Conservation (phyloP, 2,113 vertebrate species). For the Pelvicachromis taeniatus region DNA sequence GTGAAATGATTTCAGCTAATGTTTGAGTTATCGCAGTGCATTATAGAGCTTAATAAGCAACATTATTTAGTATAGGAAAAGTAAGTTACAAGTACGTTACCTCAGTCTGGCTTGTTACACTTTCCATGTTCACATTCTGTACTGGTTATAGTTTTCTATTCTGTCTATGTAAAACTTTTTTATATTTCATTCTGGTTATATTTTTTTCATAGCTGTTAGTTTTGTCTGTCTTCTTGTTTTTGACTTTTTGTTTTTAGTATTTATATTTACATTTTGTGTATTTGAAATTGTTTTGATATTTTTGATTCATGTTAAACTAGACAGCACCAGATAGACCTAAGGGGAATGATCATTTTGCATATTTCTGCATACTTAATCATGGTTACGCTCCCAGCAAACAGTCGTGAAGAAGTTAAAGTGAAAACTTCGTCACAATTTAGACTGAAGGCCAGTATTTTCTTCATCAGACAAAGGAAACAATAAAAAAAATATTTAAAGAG, state of each 20-base stretch:
- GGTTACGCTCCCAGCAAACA: background rate
- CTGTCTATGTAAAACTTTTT: background rate
- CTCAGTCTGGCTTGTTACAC: background rate
- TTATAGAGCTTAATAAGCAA: background rate
- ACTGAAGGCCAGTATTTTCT: background rate
- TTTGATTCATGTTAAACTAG: background rate
- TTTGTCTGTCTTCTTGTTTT: background rate
- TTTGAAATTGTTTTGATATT: background rate
- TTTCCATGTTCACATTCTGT: background rate
- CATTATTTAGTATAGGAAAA: background rate
- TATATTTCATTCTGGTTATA: background rate
- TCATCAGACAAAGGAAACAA: background rate
- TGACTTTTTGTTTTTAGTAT: background rate
- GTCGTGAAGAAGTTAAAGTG: background rate
- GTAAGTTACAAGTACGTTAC: background rate
- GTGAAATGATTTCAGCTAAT: background rate
- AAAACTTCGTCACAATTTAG: background rate
- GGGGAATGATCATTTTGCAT: background rate
- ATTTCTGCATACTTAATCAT: background rate
- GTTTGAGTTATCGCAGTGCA: fast-evolving
- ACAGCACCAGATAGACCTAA: background rate
- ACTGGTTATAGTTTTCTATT: background rate
- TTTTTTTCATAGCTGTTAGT: background rate
- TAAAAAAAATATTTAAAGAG: background rate
- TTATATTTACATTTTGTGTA: background rate